phyloP scores from a whole-genome alignment of 1,140 invertebrate genomes.

The Theocolax elegans region DNA sequence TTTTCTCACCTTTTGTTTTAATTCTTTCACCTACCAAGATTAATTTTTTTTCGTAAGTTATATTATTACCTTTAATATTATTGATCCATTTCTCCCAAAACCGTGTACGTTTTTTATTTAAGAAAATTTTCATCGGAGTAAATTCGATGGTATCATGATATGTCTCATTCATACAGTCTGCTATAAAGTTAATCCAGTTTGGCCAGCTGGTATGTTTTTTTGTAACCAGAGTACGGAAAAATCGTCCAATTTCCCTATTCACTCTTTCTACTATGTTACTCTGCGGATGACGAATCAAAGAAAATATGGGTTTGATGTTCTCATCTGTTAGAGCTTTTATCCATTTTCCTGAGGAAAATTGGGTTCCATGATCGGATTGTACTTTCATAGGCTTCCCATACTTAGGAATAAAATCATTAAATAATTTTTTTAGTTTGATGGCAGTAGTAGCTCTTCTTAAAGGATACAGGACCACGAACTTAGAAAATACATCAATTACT shows the following conservation, averaged over 20 bases:
- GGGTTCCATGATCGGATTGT: constrained; percentile 29
- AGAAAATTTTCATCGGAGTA: constrained; percentile 22
- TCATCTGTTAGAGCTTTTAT: background rate
- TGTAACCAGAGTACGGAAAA: constrained; percentile 33
- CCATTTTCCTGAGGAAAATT: background rate
- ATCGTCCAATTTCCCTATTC: constrained; percentile 24
- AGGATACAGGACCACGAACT: background rate
- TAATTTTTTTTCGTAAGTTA: no score
- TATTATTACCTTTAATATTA: no score
- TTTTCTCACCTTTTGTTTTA: no score
- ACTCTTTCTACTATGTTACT: constrained; percentile 37
- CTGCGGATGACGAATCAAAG: no score
- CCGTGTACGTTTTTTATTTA: background rate
- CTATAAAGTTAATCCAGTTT: constrained; percentile 2
- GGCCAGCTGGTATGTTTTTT: constrained; percentile 10
- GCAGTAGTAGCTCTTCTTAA: background rate
- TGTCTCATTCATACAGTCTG: constrained; percentile 33
- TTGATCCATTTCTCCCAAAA: background rate
- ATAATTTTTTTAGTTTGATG: background rate
- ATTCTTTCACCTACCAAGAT: no score
- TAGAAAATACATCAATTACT: background rate
- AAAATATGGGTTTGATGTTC: background rate
- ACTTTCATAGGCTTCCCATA: background rate
- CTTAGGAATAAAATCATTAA: background rate
- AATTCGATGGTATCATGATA: constrained; percentile 32